phyloP scores from a whole-genome alignment of 1,140 invertebrate species.

The Ceratoteleas bidentatus region DNA sequence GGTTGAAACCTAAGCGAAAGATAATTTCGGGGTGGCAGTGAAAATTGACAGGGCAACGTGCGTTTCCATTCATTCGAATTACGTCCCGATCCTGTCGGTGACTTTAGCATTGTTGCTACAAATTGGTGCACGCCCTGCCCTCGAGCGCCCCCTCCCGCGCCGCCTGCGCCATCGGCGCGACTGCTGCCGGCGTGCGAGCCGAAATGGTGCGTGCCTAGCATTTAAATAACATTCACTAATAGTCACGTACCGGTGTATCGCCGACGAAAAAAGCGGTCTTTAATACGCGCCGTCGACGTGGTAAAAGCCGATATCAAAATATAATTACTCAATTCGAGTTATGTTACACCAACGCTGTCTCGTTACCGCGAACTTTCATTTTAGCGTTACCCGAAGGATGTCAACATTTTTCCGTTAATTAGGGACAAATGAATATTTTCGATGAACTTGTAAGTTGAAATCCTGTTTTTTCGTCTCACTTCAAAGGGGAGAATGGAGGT shows the following conservation, averaged over 20 bases:
- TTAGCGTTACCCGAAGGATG: background rate
- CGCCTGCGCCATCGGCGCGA: too few relatives aligned
- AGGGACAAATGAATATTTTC: background rate
- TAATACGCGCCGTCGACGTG: constrained; percentile 36
- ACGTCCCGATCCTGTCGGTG: constrained; percentile 80
- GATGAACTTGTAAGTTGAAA: background rate
- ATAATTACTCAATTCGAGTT: constrained; percentile 57
- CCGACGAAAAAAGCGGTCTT: constrained; percentile 32
- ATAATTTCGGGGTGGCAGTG: constrained; percentile 77
- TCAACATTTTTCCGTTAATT: background rate
- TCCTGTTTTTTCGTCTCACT: too few relatives aligned
- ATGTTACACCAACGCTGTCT: constrained; percentile 29
- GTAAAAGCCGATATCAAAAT: constrained; percentile 62
- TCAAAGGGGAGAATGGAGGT: too few relatives aligned
- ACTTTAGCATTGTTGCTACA: constrained; percentile 81
- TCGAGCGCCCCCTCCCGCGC: constrained; percentile 62
- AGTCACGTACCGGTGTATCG: constrained; percentile 67
- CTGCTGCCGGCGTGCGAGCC: constrained; percentile 50
- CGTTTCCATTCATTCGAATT: constrained; percentile 80
- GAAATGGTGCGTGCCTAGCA: constrained; percentile 64
- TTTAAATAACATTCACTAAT: constrained; percentile 70
- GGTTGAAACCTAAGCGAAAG: constrained; percentile 71
- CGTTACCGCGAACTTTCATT: background rate
- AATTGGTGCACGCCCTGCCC: constrained; percentile 81
- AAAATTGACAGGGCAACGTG: constrained; percentile 80